A percentile compares a stretch with the other conserved stretches of the same genome.
These are phyloP conservation scores for Malacoraja senta DNA, from an alignment of 2,797 vertebrate species.

Conservation along the genomic window DNA sequence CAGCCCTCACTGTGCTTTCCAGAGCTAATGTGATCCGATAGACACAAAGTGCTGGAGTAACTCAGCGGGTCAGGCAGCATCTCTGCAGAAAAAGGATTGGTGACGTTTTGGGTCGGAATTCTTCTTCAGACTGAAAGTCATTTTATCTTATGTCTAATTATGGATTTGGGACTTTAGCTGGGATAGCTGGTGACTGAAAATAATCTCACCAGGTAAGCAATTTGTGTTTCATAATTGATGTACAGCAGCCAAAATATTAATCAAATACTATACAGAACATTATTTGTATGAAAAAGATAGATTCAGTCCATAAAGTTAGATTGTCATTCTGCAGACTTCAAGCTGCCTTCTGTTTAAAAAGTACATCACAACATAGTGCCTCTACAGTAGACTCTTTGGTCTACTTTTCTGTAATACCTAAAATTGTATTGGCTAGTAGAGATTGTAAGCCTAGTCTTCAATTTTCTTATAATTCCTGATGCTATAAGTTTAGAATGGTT, in stretches of 20 bases:
- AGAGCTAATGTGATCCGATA: background rate
- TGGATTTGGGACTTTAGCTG: background rate
- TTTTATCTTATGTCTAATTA: background rate
- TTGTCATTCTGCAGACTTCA: background rate
- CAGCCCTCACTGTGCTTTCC: background rate
- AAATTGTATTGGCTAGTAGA: background rate
- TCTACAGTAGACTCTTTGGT: background rate
- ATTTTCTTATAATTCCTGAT: background rate
- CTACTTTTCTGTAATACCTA: background rate
- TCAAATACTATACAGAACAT: background rate
- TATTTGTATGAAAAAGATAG: background rate
- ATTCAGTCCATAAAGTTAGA: background rate
- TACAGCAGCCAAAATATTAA: background rate
- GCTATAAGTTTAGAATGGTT: background rate
- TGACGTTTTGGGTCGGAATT: no score
- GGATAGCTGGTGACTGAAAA: background rate
- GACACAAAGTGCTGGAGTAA: no score
- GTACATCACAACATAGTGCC: background rate
- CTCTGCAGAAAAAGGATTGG: no score
- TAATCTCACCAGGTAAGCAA: background rate
- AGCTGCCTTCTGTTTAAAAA: background rate
- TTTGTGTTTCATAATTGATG: background rate
- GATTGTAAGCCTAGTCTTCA: background rate
- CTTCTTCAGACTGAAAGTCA: no score
- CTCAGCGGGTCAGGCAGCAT: no score